Conservation (phyloP, 1,140 invertebrate species). For the Ladona fulva region DNA sequence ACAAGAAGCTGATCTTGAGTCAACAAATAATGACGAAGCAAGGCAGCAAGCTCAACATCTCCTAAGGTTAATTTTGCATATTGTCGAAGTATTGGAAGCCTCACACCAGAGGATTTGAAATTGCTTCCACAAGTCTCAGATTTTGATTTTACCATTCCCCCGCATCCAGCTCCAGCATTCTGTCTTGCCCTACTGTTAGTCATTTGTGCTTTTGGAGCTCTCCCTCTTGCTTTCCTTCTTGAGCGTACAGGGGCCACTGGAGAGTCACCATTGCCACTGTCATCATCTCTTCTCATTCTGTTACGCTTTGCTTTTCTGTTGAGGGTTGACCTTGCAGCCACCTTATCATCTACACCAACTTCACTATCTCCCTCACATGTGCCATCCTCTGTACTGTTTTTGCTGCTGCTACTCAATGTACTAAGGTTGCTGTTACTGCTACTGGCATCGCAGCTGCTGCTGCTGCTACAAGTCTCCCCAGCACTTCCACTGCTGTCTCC, state of each 20-base stretch:
- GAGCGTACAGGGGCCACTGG: neutral
- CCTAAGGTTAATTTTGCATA: constrained; percentile 33
- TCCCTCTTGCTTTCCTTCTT: constrained; percentile 12
- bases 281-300: constrained; percentile 31
- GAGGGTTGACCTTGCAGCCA: constrained; percentile 20
- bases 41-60: constrained; percentile 35
- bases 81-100: constrained; percentile 30
- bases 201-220: constrained; percentile 20
- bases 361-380: constrained; percentile 2
- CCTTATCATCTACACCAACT: neutral
- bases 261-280: constrained; percentile 1
- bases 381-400: neutral
- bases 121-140: neutral
- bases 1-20: constrained; percentile 51
- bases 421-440: constrained; percentile 16
- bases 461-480: constrained; percentile 30
- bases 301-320: constrained; percentile 39
- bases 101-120: neutral
- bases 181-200: neutral
- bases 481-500: constrained; percentile 27
- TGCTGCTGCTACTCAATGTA: constrained; percentile 8
- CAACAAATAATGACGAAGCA: constrained; percentile 51
- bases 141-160: neutral
- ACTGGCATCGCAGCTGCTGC: constrained; percentile 27
- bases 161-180: neutral